Percentiles rank a stretch among this genome's conserved stretches.
Conservation (phyloP, 2,113 vertebrate species). For the Copsychus sechellarum region DNA sequence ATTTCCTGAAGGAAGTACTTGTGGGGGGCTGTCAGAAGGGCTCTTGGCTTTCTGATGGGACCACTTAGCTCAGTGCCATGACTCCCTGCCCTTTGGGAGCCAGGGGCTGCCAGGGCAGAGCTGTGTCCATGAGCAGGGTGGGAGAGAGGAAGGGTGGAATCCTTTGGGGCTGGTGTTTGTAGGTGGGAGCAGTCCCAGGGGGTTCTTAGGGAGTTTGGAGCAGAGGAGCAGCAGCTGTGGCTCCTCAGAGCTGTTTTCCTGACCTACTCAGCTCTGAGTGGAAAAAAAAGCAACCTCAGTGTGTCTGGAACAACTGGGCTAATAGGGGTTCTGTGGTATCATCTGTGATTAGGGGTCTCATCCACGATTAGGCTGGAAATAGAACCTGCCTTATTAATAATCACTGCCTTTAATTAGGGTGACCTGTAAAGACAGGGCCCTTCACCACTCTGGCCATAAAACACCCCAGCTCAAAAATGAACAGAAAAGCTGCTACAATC, state of each 20-base stretch:
- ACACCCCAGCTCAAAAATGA: not conserved
- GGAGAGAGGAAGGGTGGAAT: not conserved
- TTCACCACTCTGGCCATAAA: not conserved
- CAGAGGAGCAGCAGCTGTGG: not conserved
- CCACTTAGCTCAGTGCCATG: not conserved
- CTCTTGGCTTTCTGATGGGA: not conserved
- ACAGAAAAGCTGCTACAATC: rapidly evolving
- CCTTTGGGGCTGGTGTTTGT: not conserved
- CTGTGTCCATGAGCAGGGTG: rapidly evolving
- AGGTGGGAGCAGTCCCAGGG: not conserved
- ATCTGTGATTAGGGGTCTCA: slow-evolving; percentile 34
- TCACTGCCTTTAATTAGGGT: not conserved
- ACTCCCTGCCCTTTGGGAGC: not conserved
- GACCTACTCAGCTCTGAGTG: not conserved
- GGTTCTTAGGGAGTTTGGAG: not conserved
- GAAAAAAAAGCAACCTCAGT: rapidly evolving
- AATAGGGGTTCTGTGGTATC: slow-evolving; percentile 9
- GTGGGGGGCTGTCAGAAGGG: not conserved
- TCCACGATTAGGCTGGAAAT: slow-evolving; percentile 39
- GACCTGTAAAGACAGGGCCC: not conserved
- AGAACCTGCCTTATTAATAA: slow-evolving; percentile 29
- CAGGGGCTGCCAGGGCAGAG: not conserved
- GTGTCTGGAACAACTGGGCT: slow-evolving; percentile 20
- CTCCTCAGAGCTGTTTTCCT: not conserved
- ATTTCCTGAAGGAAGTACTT: slow-evolving; percentile 13